Conservation (phyloP, 2,888 invertebrate genomes). For the Stenurella melanura region DNA sequence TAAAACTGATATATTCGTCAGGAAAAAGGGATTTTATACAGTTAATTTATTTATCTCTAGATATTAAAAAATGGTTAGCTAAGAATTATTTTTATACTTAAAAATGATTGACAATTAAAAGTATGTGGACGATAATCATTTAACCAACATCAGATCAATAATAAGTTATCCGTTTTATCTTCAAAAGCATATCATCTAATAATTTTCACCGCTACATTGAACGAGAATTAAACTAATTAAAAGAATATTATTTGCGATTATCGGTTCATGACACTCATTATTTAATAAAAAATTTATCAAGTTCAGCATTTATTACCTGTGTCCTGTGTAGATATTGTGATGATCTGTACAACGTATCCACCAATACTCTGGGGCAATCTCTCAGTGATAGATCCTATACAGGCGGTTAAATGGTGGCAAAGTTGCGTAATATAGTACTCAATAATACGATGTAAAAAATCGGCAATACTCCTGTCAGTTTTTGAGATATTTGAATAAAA, state of each 20-base stretch:
- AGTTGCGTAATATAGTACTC: too few relatives aligned
- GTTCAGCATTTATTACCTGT: constrained; percentile 13
- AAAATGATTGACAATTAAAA: not conserved
- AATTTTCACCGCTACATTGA: constrained; percentile 7
- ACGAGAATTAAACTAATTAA: constrained; percentile 32
- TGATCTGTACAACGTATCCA: not conserved
- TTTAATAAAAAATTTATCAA: constrained; percentile 6
- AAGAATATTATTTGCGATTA: constrained; percentile 31
- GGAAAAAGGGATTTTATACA: not conserved
- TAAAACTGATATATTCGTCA: not conserved
- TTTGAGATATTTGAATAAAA: too few relatives aligned
- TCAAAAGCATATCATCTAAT: constrained; percentile 14
- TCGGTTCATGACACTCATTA: constrained; percentile 8
- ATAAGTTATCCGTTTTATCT: not conserved
- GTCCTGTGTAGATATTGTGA: not conserved
- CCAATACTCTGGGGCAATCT: too few relatives aligned
- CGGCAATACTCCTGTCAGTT: too few relatives aligned
- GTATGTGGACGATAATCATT: not conserved
- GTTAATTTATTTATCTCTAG: not conserved
- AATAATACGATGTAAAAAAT: too few relatives aligned
- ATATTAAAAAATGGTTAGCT: not conserved
- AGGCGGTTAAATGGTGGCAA: too few relatives aligned
- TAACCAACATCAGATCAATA: constrained; percentile 9
- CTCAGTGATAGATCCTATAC: too few relatives aligned
- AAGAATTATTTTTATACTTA: constrained; percentile 1